Conservation (phyloP, 2,888 invertebrate genomes). For the Volucella bombylans region DNA sequence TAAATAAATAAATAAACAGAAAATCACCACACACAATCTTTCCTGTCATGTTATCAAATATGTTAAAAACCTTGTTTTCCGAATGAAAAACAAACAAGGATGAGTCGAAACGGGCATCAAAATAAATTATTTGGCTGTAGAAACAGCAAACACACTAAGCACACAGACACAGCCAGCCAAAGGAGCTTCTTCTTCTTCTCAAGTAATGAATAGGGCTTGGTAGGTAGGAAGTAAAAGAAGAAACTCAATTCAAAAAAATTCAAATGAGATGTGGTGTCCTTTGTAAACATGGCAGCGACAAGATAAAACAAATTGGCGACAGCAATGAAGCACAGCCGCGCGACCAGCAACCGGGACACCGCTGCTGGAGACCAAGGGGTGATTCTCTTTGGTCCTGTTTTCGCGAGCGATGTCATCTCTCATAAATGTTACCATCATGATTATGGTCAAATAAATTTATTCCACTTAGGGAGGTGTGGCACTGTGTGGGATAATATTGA, state of each 20-base stretch:
- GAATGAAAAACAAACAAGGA: constrained; percentile 55
- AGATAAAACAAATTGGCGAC: constrained; percentile 37
- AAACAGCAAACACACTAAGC: constrained; percentile 48
- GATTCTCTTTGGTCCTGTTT: not conserved
- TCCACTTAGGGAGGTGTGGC: constrained; percentile 37
- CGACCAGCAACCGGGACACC: constrained; percentile 7
- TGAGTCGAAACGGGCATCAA: constrained; percentile 15
- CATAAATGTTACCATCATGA: constrained; percentile 66
- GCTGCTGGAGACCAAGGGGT: not conserved
- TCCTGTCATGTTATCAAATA: constrained; percentile 53
- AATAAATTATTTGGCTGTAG: constrained; percentile 61
- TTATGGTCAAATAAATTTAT: constrained; percentile 69
- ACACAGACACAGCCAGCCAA: not conserved
- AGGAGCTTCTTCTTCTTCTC: not conserved
- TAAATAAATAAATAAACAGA: no score
- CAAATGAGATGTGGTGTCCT: constrained; percentile 51
- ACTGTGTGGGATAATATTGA: not conserved
- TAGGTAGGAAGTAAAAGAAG: not conserved
- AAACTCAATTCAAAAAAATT: constrained; percentile 37
- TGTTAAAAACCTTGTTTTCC: constrained; percentile 43
- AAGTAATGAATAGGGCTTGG: not conserved
- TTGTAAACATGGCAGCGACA: constrained; percentile 49
- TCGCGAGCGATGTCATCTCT: constrained; percentile 56
- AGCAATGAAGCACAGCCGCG: constrained; percentile 28
- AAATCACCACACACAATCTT: constrained; percentile 23